These are phyloP conservation scores for Oreochromis niloticus DNA, from an alignment of 2,113 vertebrate genomes.

Conservation along the genomic window DNA sequence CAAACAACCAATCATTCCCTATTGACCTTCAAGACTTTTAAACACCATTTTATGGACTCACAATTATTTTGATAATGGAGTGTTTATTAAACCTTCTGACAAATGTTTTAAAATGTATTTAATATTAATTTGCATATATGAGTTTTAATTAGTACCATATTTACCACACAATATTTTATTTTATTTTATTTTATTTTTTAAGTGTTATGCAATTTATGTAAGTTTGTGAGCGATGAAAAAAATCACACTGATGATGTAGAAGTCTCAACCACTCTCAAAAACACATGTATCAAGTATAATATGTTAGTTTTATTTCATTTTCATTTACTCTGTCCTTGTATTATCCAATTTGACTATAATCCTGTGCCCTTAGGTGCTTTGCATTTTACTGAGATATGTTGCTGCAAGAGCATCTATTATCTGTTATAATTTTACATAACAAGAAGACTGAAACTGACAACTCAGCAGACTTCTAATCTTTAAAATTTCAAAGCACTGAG, in stretches of 20 bases:
- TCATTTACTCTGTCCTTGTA: neutral
- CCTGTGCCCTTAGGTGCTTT: neutral
- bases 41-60: neutral
- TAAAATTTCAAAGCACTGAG: neutral
- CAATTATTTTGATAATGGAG: neutral
- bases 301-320: neutral
- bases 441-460: neutral
- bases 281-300: neutral
- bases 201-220: neutral
- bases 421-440: neutral
- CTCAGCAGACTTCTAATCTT: neutral
- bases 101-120: neutral
- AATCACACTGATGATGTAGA: neutral
- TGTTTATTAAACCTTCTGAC: neutral
- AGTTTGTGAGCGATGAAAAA: rapidly evolving
- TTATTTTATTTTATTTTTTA: neutral
- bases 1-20: neutral
- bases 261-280: neutral
- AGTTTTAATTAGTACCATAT: neutral
- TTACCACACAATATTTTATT: neutral
- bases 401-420: neutral
- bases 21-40: neutral
- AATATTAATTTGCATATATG: neutral
- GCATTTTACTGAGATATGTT: neutral
- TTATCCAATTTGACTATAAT: neutral